A percentile compares a stretch with the other conserved stretches of the same genome.
Evolutionary conservation across 1,140 invertebrate species (phyloP).

Genomic region (Cydia fagiglandana): DNA sequence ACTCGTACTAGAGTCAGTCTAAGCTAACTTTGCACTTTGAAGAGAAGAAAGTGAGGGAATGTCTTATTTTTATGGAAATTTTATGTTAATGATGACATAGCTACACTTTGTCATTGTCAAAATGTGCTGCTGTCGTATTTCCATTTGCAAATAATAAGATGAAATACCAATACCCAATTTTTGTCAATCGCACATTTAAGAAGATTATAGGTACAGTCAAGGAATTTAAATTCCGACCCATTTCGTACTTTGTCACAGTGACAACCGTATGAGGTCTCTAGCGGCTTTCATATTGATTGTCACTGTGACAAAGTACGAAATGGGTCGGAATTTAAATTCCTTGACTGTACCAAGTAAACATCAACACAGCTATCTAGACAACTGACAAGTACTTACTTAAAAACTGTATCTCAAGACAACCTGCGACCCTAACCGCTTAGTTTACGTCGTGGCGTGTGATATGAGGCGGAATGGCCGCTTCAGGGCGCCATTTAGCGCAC

Average conservation of each 20-base stretch:
- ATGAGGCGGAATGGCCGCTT: constrained; percentile 37
- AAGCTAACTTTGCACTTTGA: not conserved
- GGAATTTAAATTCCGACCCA: too few species aligned
- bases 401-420: constrained; percentile 8
- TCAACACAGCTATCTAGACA: not conserved
- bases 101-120: too few species aligned
- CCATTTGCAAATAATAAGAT: too few species aligned
- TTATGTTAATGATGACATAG: too few species aligned
- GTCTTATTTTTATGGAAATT: too few species aligned
- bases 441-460: constrained; percentile 34
- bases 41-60: too few species aligned
- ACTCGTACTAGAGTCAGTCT: not conserved
- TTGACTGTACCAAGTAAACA: not conserved
- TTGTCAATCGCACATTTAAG: not conserved
- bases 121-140: too few species aligned
- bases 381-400: not conserved
- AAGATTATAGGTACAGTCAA: not conserved
- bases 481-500: constrained; percentile 35
- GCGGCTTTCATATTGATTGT: too few species aligned
- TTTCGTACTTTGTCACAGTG: too few species aligned
- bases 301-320: too few species aligned
- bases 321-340: too few species aligned
- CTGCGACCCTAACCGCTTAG: constrained; percentile 13
- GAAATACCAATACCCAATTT: not conserved
- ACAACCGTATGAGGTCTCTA: too few species aligned